Evolutionary conservation across 2,113 vertebrate species (phyloP).

Genomic region (Grammomys dolichurus): DNA sequence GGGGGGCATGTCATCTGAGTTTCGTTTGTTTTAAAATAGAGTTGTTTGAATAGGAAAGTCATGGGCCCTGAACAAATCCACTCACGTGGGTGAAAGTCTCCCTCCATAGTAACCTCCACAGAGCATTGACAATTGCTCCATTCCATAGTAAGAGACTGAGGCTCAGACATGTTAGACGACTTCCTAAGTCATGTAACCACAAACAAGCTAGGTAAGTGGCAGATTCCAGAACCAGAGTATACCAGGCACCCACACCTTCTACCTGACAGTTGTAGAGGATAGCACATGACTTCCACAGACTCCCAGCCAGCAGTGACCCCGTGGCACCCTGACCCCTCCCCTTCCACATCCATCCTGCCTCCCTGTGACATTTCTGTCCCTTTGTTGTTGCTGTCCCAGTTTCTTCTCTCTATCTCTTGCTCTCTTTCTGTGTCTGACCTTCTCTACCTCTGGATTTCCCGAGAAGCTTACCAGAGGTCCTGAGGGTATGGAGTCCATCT

Average conservation of each 20-base stretch:
- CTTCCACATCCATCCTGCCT: conserved; percentile 2
- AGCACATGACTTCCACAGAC: rapidly evolving
- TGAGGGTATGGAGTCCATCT: not conserved
- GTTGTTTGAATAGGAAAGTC: rapidly evolving
- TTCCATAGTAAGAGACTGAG: not conserved
- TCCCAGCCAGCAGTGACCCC: rapidly evolving
- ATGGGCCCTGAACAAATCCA: rapidly evolving
- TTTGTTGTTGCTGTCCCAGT: not conserved
- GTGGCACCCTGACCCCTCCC: not conserved
- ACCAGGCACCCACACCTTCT: rapidly evolving
- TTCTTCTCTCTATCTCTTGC: rapidly evolving
- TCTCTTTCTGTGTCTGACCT: not conserved
- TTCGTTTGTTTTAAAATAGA: not conserved
- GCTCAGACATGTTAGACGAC: not conserved
- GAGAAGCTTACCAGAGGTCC: not conserved
- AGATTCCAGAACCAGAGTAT: not conserved
- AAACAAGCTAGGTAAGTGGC: not conserved
- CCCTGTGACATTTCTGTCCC: rapidly evolving
- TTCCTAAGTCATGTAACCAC: not conserved
- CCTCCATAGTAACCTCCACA: rapidly evolving
- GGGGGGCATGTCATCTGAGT: rapidly evolving
- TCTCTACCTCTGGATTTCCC: not conserved
- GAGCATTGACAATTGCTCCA: not conserved
- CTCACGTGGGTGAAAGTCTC: rapidly evolving
- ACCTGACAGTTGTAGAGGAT: not conserved